Base-by-base conservation (phyloP, 2,888 invertebrate species). In the Euspilapteryx auroguttella region DNA sequence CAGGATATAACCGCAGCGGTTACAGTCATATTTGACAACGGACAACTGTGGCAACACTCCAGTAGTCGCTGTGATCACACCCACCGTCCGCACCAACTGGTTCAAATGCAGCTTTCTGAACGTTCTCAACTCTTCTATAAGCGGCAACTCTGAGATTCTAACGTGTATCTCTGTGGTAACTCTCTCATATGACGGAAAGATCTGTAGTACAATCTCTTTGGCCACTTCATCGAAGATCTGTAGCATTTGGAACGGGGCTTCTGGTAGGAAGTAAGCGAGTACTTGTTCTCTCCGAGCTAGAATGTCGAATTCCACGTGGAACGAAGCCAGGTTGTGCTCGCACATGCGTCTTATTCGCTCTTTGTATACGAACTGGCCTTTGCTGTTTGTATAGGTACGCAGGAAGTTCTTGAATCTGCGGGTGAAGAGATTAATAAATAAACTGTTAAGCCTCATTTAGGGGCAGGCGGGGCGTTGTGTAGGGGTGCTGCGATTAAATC, bases 201-300 rank as follows among this genome's bases (percentile, higher is more conserved):
- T 90, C 32, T 87, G 87, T 11, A 97, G 68, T 0, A 98, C 97
- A 37, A 98, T 86, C 28, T 89, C 88, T 54, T 90, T 92, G n/a
- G 92, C 91, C 0, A 94, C 94, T 65, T 92, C 88, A 59, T 97
- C 94, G 55, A 98, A 94, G 37, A 96, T 94, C 54, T 89, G 87
- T n/a, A 98, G 66, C 89, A 98, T 94, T 71, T 97, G 95, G 38
- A 88, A 83, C 0, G 99, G 99, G 0, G 98, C 98, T 61, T 99
- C 98, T 0, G 98, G 98, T 27, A 99, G 55, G 58, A 99, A 99
- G 61, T 94, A 98, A 0, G 97, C 97, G 25, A 99, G 71, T 1
- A 94, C 93, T 55, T 95, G 94, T 51, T 96, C 95, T 42, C 89
- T 85, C 27, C 88, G 80, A 0, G 95, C 96, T 37, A 99, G 73